Base-by-base conservation (phyloP, 2,113 vertebrate species). In the Oplegnathus fasciatus region DNA sequence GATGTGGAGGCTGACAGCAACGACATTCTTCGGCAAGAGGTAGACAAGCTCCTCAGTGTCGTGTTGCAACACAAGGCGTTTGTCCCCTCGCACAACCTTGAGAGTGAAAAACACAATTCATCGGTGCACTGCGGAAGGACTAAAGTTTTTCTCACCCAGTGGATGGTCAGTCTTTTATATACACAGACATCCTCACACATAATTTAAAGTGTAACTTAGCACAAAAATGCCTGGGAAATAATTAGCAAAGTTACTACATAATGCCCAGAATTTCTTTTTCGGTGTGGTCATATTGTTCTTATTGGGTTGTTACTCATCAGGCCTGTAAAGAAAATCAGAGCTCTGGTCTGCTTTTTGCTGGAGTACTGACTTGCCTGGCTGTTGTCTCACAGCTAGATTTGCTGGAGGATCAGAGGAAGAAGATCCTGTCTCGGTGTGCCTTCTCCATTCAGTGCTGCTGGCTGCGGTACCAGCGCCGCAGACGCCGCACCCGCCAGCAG, bases 121-220 rank as follows among this genome's bases (percentile, higher is more conserved):
- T 81, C 95, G 24, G 93, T 96, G 73, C 97, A 96, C 80, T 97
- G 97, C 17, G 98, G 98, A 62, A 97, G 89, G 85, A 98, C 97
- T 65, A 99, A 99, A 95, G 96, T 98, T 26, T 99, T 99, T 91
- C 94, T 99, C 93, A 98, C 96, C 0, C 95, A 96, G 48, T 83
- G 82, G 3, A 94, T 94, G 97, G 98, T 99, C 77, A 96, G 96
- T 80, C 37, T 34, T 44, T 67, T 54, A 48, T 8, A 61, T 8
- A 67, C 24, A 34, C 57, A 40, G 1, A 1, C 57, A 60, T 68
- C 66, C 37, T 61, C 46, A 73, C 4, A 44, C 18, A 30, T 5
- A 0, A 40, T 64, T 24, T 57, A 2, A 24, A 24, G 9, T 30
- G 40, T 22, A 28, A 32, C 18, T 44, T 34, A 48, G 24, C 50